Base-by-base conservation (phyloP, 2,797 vertebrate species). In the Arremon brunneinucha region DNA sequence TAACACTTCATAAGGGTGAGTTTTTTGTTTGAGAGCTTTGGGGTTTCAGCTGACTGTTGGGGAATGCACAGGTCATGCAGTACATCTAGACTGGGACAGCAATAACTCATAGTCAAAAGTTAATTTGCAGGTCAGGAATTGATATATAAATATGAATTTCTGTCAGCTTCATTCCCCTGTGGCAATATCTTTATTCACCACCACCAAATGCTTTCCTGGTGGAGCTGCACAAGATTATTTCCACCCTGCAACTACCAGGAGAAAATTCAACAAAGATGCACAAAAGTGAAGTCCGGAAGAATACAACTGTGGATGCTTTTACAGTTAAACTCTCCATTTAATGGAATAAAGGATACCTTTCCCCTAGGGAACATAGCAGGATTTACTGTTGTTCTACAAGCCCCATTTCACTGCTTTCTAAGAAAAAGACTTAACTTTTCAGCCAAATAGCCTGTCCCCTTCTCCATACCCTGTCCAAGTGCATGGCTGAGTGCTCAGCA, bases 111-210 rank as follows among this genome's bases (percentile, higher is more conserved):
- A 82, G 81, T 76, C 74, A 55, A 32, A 94, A 88, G 79, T 67
- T 91, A 88, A 88, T 91, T 94, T 14, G 2, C 82, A 81, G 79
- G 63, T 85, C 82, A 94, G 67, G 49, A 76, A 89, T 81, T 64
- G 32, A 79, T 81, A 26, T 76, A 92, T 76, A 81, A 68, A 87
- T 71, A 57, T 64, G 60, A 86, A 87, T 86, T 60, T 75, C 39
- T 83, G 86, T 90, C 79, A 82, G 30, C 76, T 91, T 93, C 37
- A 32, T 76, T 86, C 27, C 62, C 44, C 63, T 35, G 52, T 14
- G 47, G 69, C 84, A 91, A 59, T 24, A 85, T 53, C 55, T 92
- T 94, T 81, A 83, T 84, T 91, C 55, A 69, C 76, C 65, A 63
- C 49, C 34, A 79, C 28, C 41, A 86, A 91, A 92, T 72, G 53